Percentiles rank a stretch among this genome's conserved stretches.
These are phyloP conservation scores for Leucopsar rothschildi DNA, from an alignment of 2,113 vertebrate species.

Conservation along the genomic window DNA sequence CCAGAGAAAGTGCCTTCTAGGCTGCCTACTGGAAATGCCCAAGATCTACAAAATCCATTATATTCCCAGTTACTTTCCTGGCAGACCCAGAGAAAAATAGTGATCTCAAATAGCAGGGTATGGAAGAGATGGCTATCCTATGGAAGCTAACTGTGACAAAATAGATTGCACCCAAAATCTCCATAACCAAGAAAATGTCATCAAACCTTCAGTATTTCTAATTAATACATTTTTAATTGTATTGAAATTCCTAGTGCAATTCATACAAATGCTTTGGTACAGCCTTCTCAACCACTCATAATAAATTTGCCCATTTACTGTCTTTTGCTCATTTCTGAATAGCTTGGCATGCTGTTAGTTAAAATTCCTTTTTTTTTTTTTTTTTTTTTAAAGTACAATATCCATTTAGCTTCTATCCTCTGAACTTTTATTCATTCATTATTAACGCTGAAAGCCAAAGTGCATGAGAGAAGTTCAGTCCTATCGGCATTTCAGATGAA, in stretches of 20 bases:
- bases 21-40: neutral
- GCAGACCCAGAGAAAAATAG: neutral
- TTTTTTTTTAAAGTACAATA: constrained; percentile 60
- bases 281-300: neutral
- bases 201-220: neutral
- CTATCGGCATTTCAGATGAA: constrained; percentile 68
- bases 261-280: neutral
- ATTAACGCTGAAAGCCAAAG: constrained; percentile 75
- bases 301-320: neutral
- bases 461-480: constrained; percentile 69
- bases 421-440: constrained; percentile 76
- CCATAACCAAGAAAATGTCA: neutral
- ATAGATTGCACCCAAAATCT: neutral
- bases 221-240: neutral
- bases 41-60: neutral
- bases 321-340: neutral
- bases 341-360: constrained; percentile 49
- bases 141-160: neutral
- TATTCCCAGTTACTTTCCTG: neutral
- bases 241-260: neutral
- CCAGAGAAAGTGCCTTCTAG: neutral
- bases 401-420: constrained; percentile 70
- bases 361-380: constrained; percentile 55
- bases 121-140: neutral
- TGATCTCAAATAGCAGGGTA: neutral